phyloP scores from a whole-genome alignment of 2,888 invertebrate species.

The Machimus rusticus region DNA sequence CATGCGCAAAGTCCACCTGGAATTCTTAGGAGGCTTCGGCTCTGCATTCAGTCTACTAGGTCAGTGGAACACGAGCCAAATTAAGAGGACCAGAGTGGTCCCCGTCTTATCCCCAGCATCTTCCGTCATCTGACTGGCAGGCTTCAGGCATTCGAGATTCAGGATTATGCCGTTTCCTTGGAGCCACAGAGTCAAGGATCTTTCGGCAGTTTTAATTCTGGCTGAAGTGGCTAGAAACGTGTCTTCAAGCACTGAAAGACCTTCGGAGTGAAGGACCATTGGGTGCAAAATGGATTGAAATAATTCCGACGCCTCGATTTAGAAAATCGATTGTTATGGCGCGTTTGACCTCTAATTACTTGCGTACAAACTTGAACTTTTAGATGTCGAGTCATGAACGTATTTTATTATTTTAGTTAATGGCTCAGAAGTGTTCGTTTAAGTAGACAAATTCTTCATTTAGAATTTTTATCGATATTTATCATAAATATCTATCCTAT shows the following conservation, averaged over 20 bases:
- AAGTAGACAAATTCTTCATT: background rate
- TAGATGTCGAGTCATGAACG: background rate
- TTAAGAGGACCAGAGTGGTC: background rate
- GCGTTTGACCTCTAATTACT: background rate
- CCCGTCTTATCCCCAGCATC: background rate
- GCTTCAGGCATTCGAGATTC: background rate
- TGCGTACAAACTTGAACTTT: background rate
- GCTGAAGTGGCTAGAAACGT: background rate
- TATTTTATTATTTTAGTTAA: background rate
- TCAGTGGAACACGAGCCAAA: background rate
- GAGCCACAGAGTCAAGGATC: background rate
- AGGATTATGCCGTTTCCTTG: background rate
- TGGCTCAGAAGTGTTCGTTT: background rate
- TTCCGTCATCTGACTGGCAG: background rate
- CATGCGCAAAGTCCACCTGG: background rate
- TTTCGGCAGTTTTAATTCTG: background rate
- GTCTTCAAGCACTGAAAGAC: background rate
- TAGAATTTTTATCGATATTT: background rate
- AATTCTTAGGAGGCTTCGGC: background rate
- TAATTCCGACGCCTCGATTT: background rate
- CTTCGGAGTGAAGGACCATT: background rate
- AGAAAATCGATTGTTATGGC: slow-evolving; percentile 1
- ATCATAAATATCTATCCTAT: background rate
- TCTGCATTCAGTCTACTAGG: background rate
- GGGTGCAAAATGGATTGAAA: background rate